Evolutionary conservation across 1,140 invertebrate genomes (phyloP).

Genomic region (Trachelipus rathkii): DNA sequence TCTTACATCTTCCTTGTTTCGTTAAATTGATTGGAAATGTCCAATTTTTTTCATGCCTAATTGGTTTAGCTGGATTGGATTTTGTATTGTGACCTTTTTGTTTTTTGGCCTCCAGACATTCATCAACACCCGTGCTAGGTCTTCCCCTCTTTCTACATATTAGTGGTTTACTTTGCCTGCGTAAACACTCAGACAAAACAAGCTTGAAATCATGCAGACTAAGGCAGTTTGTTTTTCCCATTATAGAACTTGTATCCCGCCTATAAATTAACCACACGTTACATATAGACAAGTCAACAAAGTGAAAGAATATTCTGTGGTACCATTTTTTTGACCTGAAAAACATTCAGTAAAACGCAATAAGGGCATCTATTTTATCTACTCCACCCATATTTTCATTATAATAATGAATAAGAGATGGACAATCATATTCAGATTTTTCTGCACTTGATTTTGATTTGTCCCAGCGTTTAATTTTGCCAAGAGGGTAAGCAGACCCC

Average conservation of each 20-base stretch:
- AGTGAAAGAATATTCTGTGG: too few species aligned
- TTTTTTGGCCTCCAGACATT: slow-evolving; percentile 21
- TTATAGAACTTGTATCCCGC: too few species aligned
- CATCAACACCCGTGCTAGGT: slow-evolving; percentile 22
- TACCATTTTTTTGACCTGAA: too few species aligned
- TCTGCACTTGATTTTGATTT: slow-evolving; percentile 30
- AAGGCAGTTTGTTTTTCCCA: too few species aligned
- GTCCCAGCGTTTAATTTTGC: slow-evolving; percentile 26
- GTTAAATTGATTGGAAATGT: slow-evolving; percentile 23
- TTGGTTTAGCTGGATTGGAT: slow-evolving; percentile 19
- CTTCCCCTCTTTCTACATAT: slow-evolving; percentile 20
- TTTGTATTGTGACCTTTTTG: slow-evolving; percentile 28
- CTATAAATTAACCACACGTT: too few species aligned
- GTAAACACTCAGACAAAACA: slow-evolving; percentile 27
- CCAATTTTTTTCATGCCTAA: slow-evolving; percentile 24
- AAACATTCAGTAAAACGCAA: too few species aligned
- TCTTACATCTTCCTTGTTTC: slow-evolving; percentile 30
- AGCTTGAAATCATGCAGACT: slow-evolving; percentile 29
- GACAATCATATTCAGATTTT: too few species aligned
- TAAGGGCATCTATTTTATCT: too few species aligned
- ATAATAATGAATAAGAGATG: too few species aligned
- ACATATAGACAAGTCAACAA: too few species aligned
- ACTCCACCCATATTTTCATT: too few species aligned
- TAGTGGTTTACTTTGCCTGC: slow-evolving; percentile 27
- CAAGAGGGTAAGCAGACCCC: slow-evolving; percentile 28